phyloP scores from a whole-genome alignment of 2,888 invertebrate species.

The Danaus chrysippus region DNA sequence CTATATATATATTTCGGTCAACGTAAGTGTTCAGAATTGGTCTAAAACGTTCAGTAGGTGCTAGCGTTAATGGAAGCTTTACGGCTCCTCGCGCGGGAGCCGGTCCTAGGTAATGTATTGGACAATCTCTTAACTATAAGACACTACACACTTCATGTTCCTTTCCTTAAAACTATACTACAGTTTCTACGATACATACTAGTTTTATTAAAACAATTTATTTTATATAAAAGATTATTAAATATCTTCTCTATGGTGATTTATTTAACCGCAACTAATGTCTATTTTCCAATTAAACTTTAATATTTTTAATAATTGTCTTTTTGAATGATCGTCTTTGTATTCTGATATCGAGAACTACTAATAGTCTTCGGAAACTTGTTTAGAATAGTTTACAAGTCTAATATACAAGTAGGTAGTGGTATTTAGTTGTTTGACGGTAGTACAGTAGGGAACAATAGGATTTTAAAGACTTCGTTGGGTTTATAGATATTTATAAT shows the following conservation, averaged over 20 bases:
- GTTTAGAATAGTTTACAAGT: too few relatives aligned
- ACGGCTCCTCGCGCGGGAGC: slow-evolving; percentile 15
- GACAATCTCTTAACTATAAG: background rate
- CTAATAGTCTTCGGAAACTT: too few relatives aligned
- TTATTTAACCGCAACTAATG: background rate
- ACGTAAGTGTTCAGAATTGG: slow-evolving; percentile 71
- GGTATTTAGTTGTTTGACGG: background rate
- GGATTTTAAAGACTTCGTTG: slow-evolving; percentile 2
- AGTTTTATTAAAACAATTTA: background rate
- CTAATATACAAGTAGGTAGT: background rate
- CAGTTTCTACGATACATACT: background rate
- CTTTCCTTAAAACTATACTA: background rate
- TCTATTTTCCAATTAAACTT: too few relatives aligned
- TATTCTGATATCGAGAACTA: too few relatives aligned
- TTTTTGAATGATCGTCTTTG: too few relatives aligned
- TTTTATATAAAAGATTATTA: background rate
- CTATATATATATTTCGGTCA: slow-evolving; percentile 36
- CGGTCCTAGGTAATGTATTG: slow-evolving; percentile 23
- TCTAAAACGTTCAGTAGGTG: slow-evolving; percentile 71
- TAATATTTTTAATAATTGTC: too few relatives aligned
- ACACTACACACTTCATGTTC: background rate
- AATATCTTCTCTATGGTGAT: background rate
- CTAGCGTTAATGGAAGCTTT: slow-evolving; percentile 48
- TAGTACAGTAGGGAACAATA: slow-evolving; percentile 5
- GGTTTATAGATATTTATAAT: slow-evolving; percentile 42